Conservation (phyloP, 2,888 invertebrate genomes). For the Acleris sparsana region DNA sequence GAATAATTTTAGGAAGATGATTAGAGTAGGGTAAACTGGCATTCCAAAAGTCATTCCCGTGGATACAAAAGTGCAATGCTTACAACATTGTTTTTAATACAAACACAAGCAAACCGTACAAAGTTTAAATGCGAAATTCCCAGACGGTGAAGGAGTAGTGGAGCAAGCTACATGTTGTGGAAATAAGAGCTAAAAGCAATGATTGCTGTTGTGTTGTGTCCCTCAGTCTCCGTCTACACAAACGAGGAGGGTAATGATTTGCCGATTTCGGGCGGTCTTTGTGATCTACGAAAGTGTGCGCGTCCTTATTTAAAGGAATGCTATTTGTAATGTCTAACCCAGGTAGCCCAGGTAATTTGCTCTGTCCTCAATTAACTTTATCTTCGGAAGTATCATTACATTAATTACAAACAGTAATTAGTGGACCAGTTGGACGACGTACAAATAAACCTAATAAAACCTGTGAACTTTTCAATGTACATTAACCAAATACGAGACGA, state of each 20-base stretch:
- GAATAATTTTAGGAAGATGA: too few species aligned
- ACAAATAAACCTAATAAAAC: slow-evolving; percentile 12
- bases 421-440: slow-evolving; percentile 10
- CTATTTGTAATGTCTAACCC: slow-evolving; percentile 26
- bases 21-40: slow-evolving; percentile 1
- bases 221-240: slow-evolving; percentile 1
- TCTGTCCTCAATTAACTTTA: slow-evolving; percentile 23
- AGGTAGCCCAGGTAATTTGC: slow-evolving; percentile 27
- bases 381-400: slow-evolving; percentile 22
- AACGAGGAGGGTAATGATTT: slow-evolving; percentile 19
- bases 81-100: slow-evolving; percentile 23
- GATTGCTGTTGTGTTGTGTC: slow-evolving; percentile 10
- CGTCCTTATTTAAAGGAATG: slow-evolving; percentile 18
- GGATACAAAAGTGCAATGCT: slow-evolving; percentile 19
- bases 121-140: slow-evolving; percentile 32
- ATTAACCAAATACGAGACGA: slow-evolving; percentile 13
- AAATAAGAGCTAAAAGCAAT: slow-evolving; percentile 31
- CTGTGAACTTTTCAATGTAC: slow-evolving; percentile 12
- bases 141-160: slow-evolving; percentile 27
- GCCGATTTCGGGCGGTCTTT: slow-evolving; percentile 13
- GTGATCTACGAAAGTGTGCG: slow-evolving; percentile 17
- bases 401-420: slow-evolving; percentile 26
- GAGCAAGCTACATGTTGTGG: slow-evolving; percentile 38
- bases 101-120: slow-evolving; percentile 10
- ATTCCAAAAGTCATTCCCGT: slow-evolving; percentile 6